phyloP scores from a whole-genome alignment of 2,888 invertebrate species.

The Alentia gelatinosa region DNA sequence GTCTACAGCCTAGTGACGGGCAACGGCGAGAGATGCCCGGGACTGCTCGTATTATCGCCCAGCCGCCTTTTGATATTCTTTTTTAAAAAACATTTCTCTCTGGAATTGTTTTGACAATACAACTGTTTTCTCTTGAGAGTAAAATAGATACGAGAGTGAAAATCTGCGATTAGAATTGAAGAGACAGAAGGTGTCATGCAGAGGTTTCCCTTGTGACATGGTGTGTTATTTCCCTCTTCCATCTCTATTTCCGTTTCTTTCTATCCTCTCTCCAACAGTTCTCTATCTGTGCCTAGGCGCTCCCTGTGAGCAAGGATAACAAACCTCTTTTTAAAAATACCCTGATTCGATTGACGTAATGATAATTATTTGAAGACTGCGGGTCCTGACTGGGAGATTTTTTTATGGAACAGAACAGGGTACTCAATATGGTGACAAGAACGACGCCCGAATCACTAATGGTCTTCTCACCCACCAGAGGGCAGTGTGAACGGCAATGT shows the following conservation, averaged over 20 bases:
- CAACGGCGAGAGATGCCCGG: not conserved
- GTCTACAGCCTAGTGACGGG: not conserved
- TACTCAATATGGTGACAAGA: too few species aligned
- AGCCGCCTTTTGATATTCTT: not conserved
- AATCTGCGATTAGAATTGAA: not conserved
- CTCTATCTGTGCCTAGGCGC: not conserved
- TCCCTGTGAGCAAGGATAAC: not conserved
- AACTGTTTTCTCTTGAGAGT: not conserved
- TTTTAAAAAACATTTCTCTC: not conserved
- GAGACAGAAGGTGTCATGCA: not conserved
- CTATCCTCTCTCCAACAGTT: not conserved
- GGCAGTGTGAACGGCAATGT: too few species aligned
- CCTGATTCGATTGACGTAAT: not conserved
- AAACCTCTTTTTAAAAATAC: not conserved
- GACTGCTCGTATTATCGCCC: not conserved
- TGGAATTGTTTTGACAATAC: not conserved
- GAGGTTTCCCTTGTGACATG: not conserved
- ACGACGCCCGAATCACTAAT: too few species aligned
- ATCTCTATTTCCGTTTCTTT: not conserved
- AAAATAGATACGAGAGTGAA: not conserved
- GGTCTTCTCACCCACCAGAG: too few species aligned
- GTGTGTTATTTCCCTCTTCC: not conserved
- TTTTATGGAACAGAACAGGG: too few species aligned
- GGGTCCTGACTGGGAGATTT: too few species aligned
- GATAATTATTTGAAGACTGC: too few species aligned